Evolutionary conservation across 2,797 vertebrate species (phyloP).

Genomic region (Sphenodon punctatus): DNA sequence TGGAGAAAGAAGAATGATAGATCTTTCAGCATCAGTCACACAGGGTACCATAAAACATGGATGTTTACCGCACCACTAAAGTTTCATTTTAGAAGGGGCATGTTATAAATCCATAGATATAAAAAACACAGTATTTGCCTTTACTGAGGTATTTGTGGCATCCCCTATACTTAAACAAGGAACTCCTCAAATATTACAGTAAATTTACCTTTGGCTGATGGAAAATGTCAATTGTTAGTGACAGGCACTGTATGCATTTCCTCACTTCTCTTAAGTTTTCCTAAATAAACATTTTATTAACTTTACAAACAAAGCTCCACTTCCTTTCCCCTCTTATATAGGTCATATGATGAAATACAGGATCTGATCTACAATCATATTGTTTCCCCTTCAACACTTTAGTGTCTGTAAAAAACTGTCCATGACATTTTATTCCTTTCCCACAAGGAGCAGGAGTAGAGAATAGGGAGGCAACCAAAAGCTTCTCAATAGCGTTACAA

Average conservation of each 20-base stretch:
- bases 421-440: slow-evolving; percentile 44
- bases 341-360: not conserved
- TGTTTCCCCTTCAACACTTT: slow-evolving; percentile 42
- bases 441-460: slow-evolving; percentile 42
- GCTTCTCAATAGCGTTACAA: slow-evolving; percentile 47
- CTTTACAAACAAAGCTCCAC: not conserved
- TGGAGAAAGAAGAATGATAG: not conserved
- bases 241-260: not conserved
- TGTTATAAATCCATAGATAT: not conserved
- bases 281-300: not conserved
- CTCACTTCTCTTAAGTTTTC: not conserved
- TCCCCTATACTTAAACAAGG: not conserved
- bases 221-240: slow-evolving; percentile 5
- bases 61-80: not conserved
- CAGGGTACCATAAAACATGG: not conserved
- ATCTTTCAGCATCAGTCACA: not conserved
- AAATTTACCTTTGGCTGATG: not conserved
- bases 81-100: not conserved
- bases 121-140: not conserved
- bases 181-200: not conserved
- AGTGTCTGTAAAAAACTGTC: slow-evolving; percentile 31
- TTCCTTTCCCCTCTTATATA: not conserved
- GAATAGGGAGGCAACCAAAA: slow-evolving; percentile 57
- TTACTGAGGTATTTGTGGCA: not conserved
- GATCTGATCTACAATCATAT: slow-evolving; percentile 2